phyloP scores from a whole-genome alignment of 1,140 invertebrate species.

The Apolygus lucorum region DNA sequence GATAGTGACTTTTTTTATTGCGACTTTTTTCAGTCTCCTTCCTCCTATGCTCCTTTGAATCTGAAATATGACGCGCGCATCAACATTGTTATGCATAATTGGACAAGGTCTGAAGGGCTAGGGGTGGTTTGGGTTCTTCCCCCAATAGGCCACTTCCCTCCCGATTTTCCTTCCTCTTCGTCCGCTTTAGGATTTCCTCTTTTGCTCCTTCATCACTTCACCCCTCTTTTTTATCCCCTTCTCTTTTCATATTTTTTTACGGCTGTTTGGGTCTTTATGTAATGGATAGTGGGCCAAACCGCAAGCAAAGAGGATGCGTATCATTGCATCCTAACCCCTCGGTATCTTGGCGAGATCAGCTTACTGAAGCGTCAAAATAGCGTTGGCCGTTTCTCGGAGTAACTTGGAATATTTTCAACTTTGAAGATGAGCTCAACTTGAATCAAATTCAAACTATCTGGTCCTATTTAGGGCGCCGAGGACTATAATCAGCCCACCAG shows the following conservation, averaged over 20 bases:
- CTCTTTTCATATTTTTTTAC: background rate
- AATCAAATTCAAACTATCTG: too few relatives aligned
- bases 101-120: background rate
- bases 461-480: too few relatives aligned
- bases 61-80: background rate
- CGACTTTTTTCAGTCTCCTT: background rate
- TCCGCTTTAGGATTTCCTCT: background rate
- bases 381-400: too few relatives aligned
- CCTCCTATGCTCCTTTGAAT: background rate
- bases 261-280: background rate
- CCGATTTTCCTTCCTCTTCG: background rate
- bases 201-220: background rate
- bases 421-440: too few relatives aligned
- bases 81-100: slow-evolving; percentile 1
- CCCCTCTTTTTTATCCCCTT: background rate
- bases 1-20: background rate
- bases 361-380: too few relatives aligned
- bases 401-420: too few relatives aligned
- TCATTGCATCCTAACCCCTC: too few relatives aligned
- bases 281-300: background rate
- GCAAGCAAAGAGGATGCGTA: background rate
- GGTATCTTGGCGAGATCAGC: too few relatives aligned
- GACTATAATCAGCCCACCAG: too few relatives aligned
- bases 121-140: background rate
- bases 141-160: background rate